Evolutionary conservation across 1,140 invertebrate genomes (phyloP), one percentile per base, ranked within the genome.

Genomic region (Drosophila prosaltans): DNA sequence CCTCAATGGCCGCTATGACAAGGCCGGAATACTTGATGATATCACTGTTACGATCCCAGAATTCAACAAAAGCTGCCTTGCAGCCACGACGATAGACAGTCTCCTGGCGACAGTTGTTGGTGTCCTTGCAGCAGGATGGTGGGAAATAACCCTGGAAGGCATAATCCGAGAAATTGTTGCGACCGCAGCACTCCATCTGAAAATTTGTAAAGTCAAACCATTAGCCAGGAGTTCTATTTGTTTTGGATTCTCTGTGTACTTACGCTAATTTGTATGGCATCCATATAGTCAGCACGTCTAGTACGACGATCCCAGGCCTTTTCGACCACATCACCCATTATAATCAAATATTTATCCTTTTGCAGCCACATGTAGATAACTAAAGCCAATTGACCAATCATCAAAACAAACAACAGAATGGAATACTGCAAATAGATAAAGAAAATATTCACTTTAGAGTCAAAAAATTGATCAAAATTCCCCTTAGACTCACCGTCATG

Each of bases 1-100:
- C 95, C 93, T 96, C 95, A 78, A 95, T 92, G 76, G 92, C 95
- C 57, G 95, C 95, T 72, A 96, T 93, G 62, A 94, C 95, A 64
- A 96, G 93, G 11, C 94, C 95, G 39, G 95, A 86, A 11, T 94
- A 94, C 78, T 94, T 95, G 54, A 96, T 93, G 36, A 94, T 85
- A 69, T 94, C 93, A 64, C 93, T 94, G 81, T 93, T 91, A 92
- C 21, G 89, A 90, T 74, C 93, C 90, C 74, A 95, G 91, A 16
- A 94, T 0, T 93, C 78, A 10, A 83, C 83, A 1, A 95, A 65
- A 7, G 69, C 72, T 0, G 43, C 0, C 3, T 78, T 78, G 86
- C 94, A 95, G 60, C 94, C 94, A 0, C 28, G 66, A 5, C 62
- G 11, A 70, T 93, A 92, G 51, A 93, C 93, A 58, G 91, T 92